Base-by-base conservation (phyloP, 2,888 invertebrate genomes). In the Euphydryas editha region DNA sequence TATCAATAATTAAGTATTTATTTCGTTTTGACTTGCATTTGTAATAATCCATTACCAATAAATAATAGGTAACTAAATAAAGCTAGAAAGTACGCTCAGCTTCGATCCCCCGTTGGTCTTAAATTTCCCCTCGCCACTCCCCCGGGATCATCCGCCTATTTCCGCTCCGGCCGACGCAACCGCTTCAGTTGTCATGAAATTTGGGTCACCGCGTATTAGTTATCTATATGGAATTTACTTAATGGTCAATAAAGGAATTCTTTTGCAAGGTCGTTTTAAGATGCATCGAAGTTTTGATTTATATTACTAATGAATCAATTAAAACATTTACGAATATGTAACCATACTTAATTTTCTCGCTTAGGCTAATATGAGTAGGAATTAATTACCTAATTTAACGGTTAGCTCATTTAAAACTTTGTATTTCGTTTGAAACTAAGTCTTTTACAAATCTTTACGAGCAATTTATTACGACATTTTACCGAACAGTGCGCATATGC, bases 121-220 rank as follows among this genome's bases (percentile, higher is more conserved):
- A 85, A 84, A 85, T 79, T 79, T 79, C 81, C 78, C 77, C 80
- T 69, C 75, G 67, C 74, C 63, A 68, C 69, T 81, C 86, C 83
- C 84, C 69, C 73, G 83, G 85, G 88, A 87, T 82, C 79, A 81
- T 82, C 81, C 81, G 79, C 83, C 82, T 82, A 80, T 85, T 81
- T 81, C 84, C 81, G 81, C 80, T 75, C 73, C 73, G 70, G 73
- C 73, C 74, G 76, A 73, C 75, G 30, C 75, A 72, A 75, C 76
- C 80, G 80, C 78, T 82, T 78, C 79, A 80, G 82, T 83, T 83
- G 84, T 86, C 84, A 75, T 76, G 76, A 82, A 84, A 90, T 88
- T 86, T 88, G 83, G 90, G 89, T 89, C 90, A 89, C 82, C 76
- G 77, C 78, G 78, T 85, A 86, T 88, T 85, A 85, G 81, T 82